Evolutionary conservation across 2,113 vertebrate species (phyloP).

Genomic region (Tor tambroides): DNA sequence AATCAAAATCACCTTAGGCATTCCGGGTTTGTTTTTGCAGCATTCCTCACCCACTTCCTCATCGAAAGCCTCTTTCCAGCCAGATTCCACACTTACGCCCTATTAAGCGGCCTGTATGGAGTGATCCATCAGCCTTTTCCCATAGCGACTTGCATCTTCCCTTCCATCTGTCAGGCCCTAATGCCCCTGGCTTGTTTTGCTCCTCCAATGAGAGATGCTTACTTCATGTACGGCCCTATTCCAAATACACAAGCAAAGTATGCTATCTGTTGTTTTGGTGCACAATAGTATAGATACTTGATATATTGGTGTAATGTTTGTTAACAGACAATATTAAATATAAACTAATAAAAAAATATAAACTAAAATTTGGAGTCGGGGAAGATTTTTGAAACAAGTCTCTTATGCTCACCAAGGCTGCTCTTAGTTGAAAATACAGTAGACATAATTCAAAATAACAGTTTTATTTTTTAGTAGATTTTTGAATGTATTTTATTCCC

Average conservation of each 20-base stretch:
- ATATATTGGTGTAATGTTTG: neutral
- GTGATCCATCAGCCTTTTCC: conserved; percentile 74
- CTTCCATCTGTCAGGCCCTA: conserved; percentile 75
- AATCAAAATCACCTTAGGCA: conserved; percentile 2
- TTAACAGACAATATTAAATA: too few relatives aligned
- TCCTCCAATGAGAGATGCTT: conserved; percentile 51
- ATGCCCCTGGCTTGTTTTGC: conserved; percentile 67
- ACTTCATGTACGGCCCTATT: neutral
- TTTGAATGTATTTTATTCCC: neutral
- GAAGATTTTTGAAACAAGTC: neutral
- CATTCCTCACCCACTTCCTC: neutral
- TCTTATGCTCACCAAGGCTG: neutral
- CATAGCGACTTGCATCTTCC: conserved; percentile 62
- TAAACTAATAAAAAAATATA: too few relatives aligned
- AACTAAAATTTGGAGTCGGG: neutral
- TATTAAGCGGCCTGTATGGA: conserved; percentile 64
- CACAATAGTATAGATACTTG: neutral
- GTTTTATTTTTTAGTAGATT: neutral
- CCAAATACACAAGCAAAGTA: neutral
- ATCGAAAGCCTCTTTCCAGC: conserved; percentile 42
- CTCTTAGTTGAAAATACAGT: too few relatives aligned
- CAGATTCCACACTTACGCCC: conserved; percentile 65
- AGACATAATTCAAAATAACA: neutral
- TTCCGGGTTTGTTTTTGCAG: conserved; percentile 26
- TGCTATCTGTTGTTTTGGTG: neutral